Evolutionary conservation across 2,888 invertebrate genomes (phyloP).

Genomic region (Yponomeuta malinellus): DNA sequence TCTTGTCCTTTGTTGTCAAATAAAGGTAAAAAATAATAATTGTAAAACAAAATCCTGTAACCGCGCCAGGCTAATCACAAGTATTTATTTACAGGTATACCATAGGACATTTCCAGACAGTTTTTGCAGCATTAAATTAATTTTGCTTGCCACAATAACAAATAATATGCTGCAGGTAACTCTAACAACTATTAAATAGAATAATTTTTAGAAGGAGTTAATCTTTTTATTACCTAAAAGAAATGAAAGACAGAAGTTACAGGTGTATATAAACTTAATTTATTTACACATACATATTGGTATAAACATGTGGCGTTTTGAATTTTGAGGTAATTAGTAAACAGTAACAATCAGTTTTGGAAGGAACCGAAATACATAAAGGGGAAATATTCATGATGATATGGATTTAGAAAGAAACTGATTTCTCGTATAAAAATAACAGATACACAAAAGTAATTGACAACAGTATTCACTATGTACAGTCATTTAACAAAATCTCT

Average conservation of each 20-base stretch:
- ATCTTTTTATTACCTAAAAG: neutral
- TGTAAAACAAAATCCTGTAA: too few relatives aligned
- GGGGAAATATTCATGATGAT: neutral
- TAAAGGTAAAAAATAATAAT: too few relatives aligned
- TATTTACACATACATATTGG: constrained; percentile 60
- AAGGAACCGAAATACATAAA: neutral
- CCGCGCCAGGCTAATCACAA: too few relatives aligned
- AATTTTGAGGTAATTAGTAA: constrained; percentile 40
- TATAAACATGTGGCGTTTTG: constrained; percentile 67
- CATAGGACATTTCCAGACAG: neutral
- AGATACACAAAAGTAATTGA: neutral
- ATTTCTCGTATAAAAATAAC: constrained; percentile 31
- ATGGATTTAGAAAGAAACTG: neutral
- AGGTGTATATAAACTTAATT: constrained; percentile 74
- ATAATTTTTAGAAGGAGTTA: neutral
- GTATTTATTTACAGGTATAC: neutral
- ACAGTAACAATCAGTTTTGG: constrained; percentile 22
- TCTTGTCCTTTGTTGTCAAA: too few relatives aligned
- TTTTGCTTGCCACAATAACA: neutral
- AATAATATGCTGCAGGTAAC: neutral
- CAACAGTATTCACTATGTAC: constrained; percentile 19
- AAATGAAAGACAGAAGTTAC: constrained; percentile 30
- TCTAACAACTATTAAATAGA: neutral
- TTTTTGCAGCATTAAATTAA: neutral
- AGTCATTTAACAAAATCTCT: constrained; percentile 22